phyloP scores from a whole-genome alignment of 2,113 vertebrate genomes.

The Sciurus niger region DNA sequence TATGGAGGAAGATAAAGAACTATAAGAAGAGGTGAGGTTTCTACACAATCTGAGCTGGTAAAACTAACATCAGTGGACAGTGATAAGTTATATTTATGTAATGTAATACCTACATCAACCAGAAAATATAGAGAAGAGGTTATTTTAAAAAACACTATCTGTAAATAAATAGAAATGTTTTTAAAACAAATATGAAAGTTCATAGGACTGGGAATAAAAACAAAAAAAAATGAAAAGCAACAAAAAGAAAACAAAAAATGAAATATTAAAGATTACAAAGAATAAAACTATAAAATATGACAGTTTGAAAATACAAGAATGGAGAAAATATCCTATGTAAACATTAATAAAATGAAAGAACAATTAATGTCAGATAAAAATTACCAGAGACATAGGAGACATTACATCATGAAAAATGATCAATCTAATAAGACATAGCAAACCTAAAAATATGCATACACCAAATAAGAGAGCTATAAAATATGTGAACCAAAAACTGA shows the following conservation, averaged over 20 bases:
- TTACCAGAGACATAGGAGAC: not conserved
- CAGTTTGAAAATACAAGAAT: not conserved
- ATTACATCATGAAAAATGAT: not conserved
- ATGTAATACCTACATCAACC: not conserved
- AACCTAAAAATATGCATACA: not conserved
- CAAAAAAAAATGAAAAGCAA: not conserved
- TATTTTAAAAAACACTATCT: not conserved
- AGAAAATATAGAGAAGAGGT: not conserved
- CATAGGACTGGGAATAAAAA: not conserved
- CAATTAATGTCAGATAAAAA: not conserved
- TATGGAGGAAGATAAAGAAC: not conserved
- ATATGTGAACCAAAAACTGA: not conserved
- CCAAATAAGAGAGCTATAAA: not conserved
- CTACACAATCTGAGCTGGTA: not conserved
- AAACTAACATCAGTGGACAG: not conserved
- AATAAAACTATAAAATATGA: slow-evolving; percentile 5
- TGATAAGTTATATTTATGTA: no score
- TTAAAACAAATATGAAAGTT: not conserved
- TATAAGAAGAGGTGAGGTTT: not conserved
- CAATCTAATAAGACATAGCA: not conserved
- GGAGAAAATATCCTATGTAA: not conserved
- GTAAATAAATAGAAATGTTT: not conserved
- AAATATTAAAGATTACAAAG: not conserved
- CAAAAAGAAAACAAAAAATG: not conserved
- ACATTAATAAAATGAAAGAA: not conserved